A percentile compares a stretch with the other conserved stretches of the same genome.
Evolutionary conservation across 23 tunicate species (phyloP).

Genomic region (Trididemnum nubilum): DNA sequence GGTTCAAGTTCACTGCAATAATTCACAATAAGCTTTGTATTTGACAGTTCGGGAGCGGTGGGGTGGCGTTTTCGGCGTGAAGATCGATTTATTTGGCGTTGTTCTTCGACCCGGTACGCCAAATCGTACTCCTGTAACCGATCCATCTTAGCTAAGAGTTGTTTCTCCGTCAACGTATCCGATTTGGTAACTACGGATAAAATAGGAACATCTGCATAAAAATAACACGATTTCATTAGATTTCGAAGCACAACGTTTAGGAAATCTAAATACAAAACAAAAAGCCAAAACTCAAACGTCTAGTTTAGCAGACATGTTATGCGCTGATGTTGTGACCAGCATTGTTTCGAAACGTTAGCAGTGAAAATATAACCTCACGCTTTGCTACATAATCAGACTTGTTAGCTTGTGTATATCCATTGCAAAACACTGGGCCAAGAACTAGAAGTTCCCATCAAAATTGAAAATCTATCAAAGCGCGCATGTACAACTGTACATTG

Average conservation of each 20-base stretch:
- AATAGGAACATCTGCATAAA: slow-evolving; percentile 76
- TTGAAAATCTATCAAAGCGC: too few species aligned
- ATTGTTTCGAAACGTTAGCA: too few species aligned
- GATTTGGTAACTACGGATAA: slow-evolving; percentile 82
- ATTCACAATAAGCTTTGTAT: slow-evolving; percentile 63
- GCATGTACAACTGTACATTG: too few species aligned
- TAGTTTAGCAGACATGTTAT: too few species aligned
- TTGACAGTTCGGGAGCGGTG: slow-evolving; percentile 41
- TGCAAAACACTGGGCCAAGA: too few species aligned
- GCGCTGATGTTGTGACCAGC: too few species aligned
- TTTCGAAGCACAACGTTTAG: neutral
- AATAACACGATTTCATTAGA: too few species aligned
- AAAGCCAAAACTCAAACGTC: too few species aligned
- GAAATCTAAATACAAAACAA: neutral
- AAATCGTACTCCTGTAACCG: slow-evolving; percentile 70
- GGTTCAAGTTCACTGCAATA: slow-evolving; percentile 90
- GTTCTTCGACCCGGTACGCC: slow-evolving; percentile 42
- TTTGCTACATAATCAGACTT: too few species aligned
- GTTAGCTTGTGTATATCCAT: too few species aligned
- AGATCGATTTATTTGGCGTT: slow-evolving; percentile 21
- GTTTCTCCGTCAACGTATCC: slow-evolving; percentile 48
- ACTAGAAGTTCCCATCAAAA: too few species aligned
- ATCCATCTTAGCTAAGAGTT: slow-evolving; percentile 37
- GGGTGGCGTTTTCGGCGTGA: slow-evolving; percentile 42
- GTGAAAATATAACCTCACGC: too few species aligned